Percentiles rank a stretch among this genome's conserved stretches.
Evolutionary conservation across 1,140 invertebrate species (phyloP).

Genomic region (Melanaphis sacchari): DNA sequence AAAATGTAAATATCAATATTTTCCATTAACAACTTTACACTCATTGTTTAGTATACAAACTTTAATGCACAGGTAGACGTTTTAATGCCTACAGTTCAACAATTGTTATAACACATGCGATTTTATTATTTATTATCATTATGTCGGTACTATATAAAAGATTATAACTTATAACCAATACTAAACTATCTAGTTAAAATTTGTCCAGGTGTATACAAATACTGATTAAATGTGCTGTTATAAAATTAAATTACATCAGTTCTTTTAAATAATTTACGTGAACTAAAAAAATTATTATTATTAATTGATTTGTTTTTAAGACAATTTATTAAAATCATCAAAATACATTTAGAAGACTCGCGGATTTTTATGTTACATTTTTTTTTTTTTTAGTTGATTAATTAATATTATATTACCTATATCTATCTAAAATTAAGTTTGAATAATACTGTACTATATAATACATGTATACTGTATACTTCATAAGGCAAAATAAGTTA

Average conservation of each 20-base stretch:
- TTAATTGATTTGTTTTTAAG: neutral
- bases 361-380: neutral
- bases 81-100: neutral
- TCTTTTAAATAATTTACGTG: neutral
- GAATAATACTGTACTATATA: neutral
- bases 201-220: neutral
- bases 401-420: neutral
- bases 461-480: neutral
- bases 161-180: neutral
- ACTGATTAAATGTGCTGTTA: neutral
- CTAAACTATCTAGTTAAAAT: neutral
- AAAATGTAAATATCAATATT: neutral
- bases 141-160: neutral
- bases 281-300: neutral
- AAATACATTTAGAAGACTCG: neutral
- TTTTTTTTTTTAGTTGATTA: neutral
- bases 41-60: neutral
- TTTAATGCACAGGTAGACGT: neutral
- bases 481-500: neutral
- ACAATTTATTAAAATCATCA: neutral
- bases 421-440: neutral
- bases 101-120: neutral
- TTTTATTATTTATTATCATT: conserved; percentile 13
- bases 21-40: neutral
- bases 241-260: neutral